These are phyloP conservation scores for Ictidomys tridecemlineatus DNA, from an alignment of 2,113 vertebrate genomes.

Conservation along the genomic window DNA sequence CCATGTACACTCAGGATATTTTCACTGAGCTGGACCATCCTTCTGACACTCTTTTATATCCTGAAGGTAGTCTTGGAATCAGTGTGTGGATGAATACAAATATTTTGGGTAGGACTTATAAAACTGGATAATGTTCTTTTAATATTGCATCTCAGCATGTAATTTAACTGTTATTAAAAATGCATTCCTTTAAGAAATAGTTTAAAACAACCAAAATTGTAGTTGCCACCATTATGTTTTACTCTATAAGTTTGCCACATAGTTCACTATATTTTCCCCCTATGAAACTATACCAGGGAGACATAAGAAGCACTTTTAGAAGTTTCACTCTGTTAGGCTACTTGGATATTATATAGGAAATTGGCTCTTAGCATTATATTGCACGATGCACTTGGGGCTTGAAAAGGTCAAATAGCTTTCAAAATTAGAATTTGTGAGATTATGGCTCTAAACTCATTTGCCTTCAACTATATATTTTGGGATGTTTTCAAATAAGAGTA, in stretches of 20 bases:
- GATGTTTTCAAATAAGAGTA: background rate
- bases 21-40: background rate
- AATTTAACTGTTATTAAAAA: background rate
- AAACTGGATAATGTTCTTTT: constrained; percentile 23
- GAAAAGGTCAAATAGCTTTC: constrained; percentile 18
- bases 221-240: background rate
- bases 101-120: background rate
- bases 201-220: constrained; percentile 34
- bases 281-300: background rate
- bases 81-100: background rate
- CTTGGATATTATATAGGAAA: constrained; percentile 5
- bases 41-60: background rate
- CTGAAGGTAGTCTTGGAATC: constrained; percentile 4
- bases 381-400: background rate
- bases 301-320: background rate
- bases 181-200: background rate
- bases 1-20: background rate
- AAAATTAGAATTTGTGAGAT: background rate
- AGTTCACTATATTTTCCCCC: background rate
- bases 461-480: background rate
- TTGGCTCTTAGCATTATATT: background rate
- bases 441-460: background rate
- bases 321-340: background rate
- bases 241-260: background rate
- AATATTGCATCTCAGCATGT: background rate